A percentile compares a stretch with the other conserved stretches of the same genome.
phyloP scores from a whole-genome alignment of 1,140 invertebrate species.

The Myzus persicae region DNA sequence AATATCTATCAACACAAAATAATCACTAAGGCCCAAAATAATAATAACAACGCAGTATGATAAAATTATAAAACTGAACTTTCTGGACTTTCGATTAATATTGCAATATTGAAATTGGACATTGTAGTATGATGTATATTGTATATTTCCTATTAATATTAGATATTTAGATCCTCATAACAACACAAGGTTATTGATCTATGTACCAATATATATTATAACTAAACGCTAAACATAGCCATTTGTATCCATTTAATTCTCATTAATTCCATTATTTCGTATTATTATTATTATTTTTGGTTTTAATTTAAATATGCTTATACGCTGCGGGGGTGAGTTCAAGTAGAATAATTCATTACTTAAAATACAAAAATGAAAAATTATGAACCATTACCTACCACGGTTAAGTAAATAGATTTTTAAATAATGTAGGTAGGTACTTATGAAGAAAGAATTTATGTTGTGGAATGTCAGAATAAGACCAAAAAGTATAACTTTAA shows the following conservation, averaged over 20 bases:
- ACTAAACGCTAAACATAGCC: neutral
- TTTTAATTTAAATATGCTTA: neutral
- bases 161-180: neutral
- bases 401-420: neutral
- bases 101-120: neutral
- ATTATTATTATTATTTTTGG: neutral
- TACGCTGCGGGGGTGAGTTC: neutral
- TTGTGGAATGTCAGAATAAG: neutral
- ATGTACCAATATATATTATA: neutral
- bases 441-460: neutral
- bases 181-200: neutral
- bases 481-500: neutral
- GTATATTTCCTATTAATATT: neutral
- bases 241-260: too few species aligned
- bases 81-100: neutral
- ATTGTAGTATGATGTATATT: neutral
- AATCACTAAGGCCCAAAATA: neutral
- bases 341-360: neutral
- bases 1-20: too few species aligned
- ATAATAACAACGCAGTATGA: neutral
- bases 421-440: neutral
- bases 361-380: neutral
- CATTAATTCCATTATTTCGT: too few species aligned
- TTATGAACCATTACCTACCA: neutral
- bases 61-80: neutral